These are phyloP conservation scores for Willowsia nigromaculata DNA, from an alignment of 2,888 invertebrate genomes.

Conservation along the genomic window DNA sequence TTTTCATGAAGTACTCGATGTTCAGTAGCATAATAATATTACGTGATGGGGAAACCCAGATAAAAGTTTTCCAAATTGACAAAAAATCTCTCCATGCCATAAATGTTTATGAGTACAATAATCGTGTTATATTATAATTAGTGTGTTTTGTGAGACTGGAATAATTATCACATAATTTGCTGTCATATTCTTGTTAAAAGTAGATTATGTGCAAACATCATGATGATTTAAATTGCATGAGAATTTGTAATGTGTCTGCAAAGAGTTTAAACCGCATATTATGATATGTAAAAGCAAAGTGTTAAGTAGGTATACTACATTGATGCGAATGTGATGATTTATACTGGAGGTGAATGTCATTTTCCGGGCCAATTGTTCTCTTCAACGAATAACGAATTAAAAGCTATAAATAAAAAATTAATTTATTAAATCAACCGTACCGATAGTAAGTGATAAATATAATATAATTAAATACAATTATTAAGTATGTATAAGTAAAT, in stretches of 20 bases:
- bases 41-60: neutral
- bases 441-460: conserved; percentile 22
- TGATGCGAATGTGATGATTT: conserved; percentile 15
- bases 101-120: conserved; percentile 60
- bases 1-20: neutral
- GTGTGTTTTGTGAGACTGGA: conserved; percentile 50
- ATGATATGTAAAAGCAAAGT: neutral
- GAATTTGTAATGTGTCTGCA: too few species aligned
- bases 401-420: conserved; percentile 36
- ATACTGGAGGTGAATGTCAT: conserved; percentile 17
- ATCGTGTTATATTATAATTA: conserved; percentile 15
- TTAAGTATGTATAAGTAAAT: neutral
- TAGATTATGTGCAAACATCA: too few species aligned
- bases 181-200: too few species aligned
- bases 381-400: conserved; percentile 59
- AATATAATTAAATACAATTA: conserved; percentile 20
- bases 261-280: neutral
- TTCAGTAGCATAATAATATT: neutral
- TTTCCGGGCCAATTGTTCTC: conserved; percentile 63
- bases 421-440: conserved; percentile 23
- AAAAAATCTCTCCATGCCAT: conserved; percentile 58
- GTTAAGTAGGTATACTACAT: neutral
- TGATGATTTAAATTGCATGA: too few species aligned
- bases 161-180: neutral
- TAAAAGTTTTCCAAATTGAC: conserved; percentile 52